phyloP scores from a whole-genome alignment of 1,140 invertebrate species.

The Drosophila navojoa region DNA sequence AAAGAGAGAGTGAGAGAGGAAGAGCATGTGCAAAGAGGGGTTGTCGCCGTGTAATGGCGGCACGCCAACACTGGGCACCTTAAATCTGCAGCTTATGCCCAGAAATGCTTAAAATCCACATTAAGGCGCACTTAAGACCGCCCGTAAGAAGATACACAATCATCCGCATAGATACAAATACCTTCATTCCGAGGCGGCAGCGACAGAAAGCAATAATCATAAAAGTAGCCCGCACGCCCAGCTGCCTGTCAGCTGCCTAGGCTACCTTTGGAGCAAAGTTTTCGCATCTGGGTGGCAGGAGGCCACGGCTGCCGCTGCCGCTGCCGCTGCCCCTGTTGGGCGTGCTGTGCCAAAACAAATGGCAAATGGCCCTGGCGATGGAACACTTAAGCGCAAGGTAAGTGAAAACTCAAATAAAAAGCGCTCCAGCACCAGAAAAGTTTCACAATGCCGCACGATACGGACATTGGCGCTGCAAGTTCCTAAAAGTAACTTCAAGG shows the following conservation, averaged over 20 bases:
- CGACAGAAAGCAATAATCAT: constrained; percentile 68
- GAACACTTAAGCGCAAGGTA: constrained; percentile 73
- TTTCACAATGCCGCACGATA: constrained; percentile 61
- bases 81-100: constrained; percentile 63
- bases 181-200: constrained; percentile 38
- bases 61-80: constrained; percentile 34
- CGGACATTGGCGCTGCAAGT: constrained; percentile 13
- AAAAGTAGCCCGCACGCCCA: constrained; percentile 65
- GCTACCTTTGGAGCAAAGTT: constrained; percentile 51
- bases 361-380: constrained; percentile 65
- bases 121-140: constrained; percentile 52
- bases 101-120: constrained; percentile 68
- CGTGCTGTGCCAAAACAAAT: constrained; percentile 60
- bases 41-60: constrained; percentile 30
- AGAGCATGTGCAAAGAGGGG: constrained; percentile 12
- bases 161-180: constrained; percentile 42
- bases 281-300: constrained; percentile 48
- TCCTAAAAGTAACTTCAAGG: constrained; percentile 36
- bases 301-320: too few relatives aligned
- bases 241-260: constrained; percentile 12
- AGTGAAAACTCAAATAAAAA: constrained; percentile 78
- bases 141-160: constrained; percentile 16
- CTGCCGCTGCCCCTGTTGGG: constrained; percentile 4
- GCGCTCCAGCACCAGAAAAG: constrained; percentile 36
- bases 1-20: neutral